Evolutionary conservation across 35 echinoderm and acorn worm species (phyloP), one percentile per base, ranked within the genome.

Genomic region (Apostichopus japonicus): DNA sequence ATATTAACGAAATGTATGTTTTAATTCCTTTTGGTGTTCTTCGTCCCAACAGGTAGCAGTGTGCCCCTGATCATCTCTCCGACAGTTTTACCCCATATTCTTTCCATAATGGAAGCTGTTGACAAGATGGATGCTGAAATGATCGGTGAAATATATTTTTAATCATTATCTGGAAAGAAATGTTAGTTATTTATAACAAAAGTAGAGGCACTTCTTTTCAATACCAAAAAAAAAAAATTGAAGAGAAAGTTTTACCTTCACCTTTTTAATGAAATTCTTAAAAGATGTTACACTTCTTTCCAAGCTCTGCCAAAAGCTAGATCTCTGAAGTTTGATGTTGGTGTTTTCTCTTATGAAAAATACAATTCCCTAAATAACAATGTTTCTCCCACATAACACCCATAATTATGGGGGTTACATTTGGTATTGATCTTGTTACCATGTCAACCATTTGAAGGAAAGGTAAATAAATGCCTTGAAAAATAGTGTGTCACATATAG

Each of bases 71-170:
- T 73, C 53, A 91, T 91, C 6, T 77, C 90, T 23, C 90, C 90
- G 22, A 52, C 73, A 24, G 90, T 91, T 17, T 21, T 91, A n/a
- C 90, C 77, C 52, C 90, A 91, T 55, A 79, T 79, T 53, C 72
- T 91, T 0, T 19, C 71, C 17, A 56, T 91, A 72, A 77, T 58
- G n/a, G 90, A 91, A 55, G 58, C 72, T 15, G 79, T 55, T 56
- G 19, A 24, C 90, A 91, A 91, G 21, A 91, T 79, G 72, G 90
- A 91, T 10, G 24, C 25, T 23, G 90, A 91, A 67, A 91, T 91
- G 90, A 56, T 58, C 14, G 90, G 90, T 91, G 21, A 23, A 44
- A 44, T 44, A 61, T 61, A 61, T 61, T 61, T 10, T 61, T 10
- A 61, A 61, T 11, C 57, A 61, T 61, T 3, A 44, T 44, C 33